These are phyloP conservation scores for Arremon brunneinucha DNA, from an alignment of 2,797 vertebrate genomes.

Conservation along the genomic window DNA sequence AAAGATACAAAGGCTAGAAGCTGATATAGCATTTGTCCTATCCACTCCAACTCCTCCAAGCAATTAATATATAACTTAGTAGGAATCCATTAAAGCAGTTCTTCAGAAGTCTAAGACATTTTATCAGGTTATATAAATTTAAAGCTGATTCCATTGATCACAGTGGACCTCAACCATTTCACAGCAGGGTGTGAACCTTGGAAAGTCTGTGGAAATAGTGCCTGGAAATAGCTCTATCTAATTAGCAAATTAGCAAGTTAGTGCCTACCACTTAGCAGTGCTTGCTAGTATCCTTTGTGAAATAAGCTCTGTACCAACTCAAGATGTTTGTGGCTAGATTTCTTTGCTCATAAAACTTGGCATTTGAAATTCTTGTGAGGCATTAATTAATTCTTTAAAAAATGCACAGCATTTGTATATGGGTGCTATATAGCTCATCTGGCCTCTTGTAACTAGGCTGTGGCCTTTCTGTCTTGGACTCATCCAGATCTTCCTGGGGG, in stretches of 20 bases:
- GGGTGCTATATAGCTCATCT: neutral
- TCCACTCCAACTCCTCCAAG: neutral
- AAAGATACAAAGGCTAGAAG: neutral
- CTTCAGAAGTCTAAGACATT: neutral
- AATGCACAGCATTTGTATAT: neutral
- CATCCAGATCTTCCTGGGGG: neutral
- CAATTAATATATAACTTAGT: neutral
- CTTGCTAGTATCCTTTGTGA: neutral
- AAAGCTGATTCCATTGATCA: neutral
- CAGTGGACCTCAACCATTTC: neutral
- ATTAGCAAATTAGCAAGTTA: neutral
- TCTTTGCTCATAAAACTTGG: neutral
- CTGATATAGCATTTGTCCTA: neutral
- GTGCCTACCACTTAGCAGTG: neutral
- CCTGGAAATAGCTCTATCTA: neutral
- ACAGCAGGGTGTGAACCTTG: neutral
- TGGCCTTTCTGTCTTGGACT: neutral
- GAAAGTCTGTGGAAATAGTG: neutral
- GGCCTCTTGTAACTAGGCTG: neutral
- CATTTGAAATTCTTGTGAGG: neutral
- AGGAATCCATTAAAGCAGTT: neutral
- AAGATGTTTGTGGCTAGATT: neutral
- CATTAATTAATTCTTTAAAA: neutral
- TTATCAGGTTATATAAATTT: neutral
- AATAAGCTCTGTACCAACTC: neutral